Evolutionary conservation across 1,140 invertebrate genomes (phyloP), one percentile per base, ranked within the genome.

Genomic region (Heterodera carotae): DNA sequence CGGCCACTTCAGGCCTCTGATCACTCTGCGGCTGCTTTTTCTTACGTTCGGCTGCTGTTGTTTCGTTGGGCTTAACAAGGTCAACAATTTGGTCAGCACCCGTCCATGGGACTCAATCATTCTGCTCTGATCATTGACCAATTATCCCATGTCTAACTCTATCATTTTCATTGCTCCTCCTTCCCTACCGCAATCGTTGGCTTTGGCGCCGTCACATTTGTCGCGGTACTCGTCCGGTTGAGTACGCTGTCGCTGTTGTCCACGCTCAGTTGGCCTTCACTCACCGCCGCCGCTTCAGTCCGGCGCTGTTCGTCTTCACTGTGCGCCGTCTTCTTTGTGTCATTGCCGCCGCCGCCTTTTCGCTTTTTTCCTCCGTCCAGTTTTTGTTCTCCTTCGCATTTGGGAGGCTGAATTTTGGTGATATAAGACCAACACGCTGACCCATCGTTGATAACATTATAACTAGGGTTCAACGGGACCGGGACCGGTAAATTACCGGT

Each of bases 381-480:
- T 18, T 25, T 25, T 62, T 62, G 60, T 18, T 18, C 60, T 62
- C 62, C 29, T n/a, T 66, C 62, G 25, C 62, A 66, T 66, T 34
- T 66, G 8, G 62, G 62, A 7, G 62, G 62, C 62, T 66, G n/a
- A 66, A 66, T 43, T 6, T 43, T 43, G 6, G 39, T 12, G 39
- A 12, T 8, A 66, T 31, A 66, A 7, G 62, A n/a, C n/a, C n/a
- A n/a, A n/a, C n/a, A n/a, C n/a, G n/a, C n/a, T n/a, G n/a, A n/a
- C n/a, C n/a, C n/a, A n/a, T n/a, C n/a, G n/a, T n/a, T n/a, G n/a
- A n/a, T n/a, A n/a, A n/a, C n/a, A n/a, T n/a, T n/a, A n/a, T n/a
- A n/a, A 29, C 59, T 25, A n/a, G 22, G 22, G 59, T 62, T 6
- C 4, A 6, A 62, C 59, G 59, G 59, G 59, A 78, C 36, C 10